Conservation (phyloP, 2,113 vertebrate species). For the Xenus cinereus region DNA sequence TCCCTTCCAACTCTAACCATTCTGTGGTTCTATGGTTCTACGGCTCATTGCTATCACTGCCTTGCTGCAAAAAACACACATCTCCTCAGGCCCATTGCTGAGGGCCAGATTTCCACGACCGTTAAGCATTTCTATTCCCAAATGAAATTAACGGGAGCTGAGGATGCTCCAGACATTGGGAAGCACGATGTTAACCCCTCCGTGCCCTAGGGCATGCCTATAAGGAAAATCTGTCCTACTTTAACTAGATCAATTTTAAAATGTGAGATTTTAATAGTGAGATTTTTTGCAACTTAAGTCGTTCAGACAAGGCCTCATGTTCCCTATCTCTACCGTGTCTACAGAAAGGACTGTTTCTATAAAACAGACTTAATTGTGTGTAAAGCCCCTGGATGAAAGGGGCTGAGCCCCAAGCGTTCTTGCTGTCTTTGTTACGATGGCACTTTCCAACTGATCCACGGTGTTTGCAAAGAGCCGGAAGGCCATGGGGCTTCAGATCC, state of each 20-base stretch:
- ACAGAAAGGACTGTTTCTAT: not conserved
- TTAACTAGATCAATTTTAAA: not conserved
- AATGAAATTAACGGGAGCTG: not conserved
- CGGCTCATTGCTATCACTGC: not conserved
- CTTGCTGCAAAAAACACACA: not conserved
- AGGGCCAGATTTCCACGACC: not conserved
- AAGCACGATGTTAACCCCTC: rapidly evolving
- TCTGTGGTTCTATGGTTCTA: too few relatives aligned
- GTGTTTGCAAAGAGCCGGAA: not conserved
- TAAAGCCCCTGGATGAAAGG: not conserved
- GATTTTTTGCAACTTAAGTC: not conserved
- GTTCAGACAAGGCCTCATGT: not conserved
- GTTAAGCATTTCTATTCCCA: not conserved
- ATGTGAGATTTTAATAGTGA: not conserved
- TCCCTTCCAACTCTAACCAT: too few relatives aligned
- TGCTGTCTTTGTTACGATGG: not conserved
- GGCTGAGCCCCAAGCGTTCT: not conserved
- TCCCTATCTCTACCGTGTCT: not conserved
- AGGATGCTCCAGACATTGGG: not conserved
- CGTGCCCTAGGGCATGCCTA: not conserved
- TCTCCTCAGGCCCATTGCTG: not conserved
- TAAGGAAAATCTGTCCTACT: not conserved
- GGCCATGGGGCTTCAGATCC: not conserved
- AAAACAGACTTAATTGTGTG: not conserved
- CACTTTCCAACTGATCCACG: not conserved